These are phyloP conservation scores for Rhodinocichla rosea DNA, from an alignment of 2,113 vertebrate genomes.

Conservation along the genomic window DNA sequence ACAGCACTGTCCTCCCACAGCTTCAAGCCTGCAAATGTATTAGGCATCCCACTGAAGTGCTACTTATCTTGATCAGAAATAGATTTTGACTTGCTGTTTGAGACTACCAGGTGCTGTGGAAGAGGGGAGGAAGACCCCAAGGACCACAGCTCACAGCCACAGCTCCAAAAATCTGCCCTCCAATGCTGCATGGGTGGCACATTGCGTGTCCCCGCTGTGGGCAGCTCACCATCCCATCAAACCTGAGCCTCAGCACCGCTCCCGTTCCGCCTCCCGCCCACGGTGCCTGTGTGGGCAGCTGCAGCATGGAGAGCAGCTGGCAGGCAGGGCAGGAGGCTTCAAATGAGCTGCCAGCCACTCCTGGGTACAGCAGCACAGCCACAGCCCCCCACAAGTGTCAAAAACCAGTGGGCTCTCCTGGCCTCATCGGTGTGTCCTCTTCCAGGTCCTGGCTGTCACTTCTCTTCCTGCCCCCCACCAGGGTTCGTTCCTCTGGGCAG, in stretches of 20 bases:
- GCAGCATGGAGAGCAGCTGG: not conserved
- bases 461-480: not conserved
- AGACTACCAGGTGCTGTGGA: not conserved
- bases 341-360: not conserved
- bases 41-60: not conserved
- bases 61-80: not conserved
- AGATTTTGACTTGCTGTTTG: not conserved
- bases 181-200: not conserved
- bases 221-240: not conserved
- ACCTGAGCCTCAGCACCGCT: rapidly evolving
- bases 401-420: rapidly evolving
- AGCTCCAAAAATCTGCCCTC: rapidly evolving
- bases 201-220: rapidly evolving
- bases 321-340: not conserved
- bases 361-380: rapidly evolving
- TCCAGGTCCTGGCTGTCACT: not conserved
- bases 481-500: not conserved
- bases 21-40: not conserved
- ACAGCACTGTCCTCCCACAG: not conserved
- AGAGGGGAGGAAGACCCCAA: not conserved
- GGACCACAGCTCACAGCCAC: rapidly evolving
- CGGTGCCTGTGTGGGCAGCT: not conserved
- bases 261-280: rapidly evolving
- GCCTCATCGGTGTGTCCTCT: rapidly evolving
- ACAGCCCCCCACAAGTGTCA: rapidly evolving